Conservation (phyloP, 2,797 vertebrate genomes). For the Dromococcyx pavoninus region DNA sequence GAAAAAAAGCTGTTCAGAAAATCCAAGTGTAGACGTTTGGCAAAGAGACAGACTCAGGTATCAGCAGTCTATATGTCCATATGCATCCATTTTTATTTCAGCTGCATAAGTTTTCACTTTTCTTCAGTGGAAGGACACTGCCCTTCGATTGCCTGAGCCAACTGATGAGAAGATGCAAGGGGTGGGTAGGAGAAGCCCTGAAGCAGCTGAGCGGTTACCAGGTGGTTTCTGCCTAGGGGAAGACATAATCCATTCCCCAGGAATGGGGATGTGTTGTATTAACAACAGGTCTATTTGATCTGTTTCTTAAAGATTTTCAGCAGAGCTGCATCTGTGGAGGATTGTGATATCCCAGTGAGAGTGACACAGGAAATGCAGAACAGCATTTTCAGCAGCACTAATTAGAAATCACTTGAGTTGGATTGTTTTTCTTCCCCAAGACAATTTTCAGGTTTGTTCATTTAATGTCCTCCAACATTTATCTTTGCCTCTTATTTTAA, state of each 20-base stretch:
- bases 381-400: neutral
- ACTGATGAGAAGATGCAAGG: neutral
- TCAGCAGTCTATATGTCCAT: rapidly evolving
- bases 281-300: neutral
- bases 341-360: neutral
- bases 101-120: neutral
- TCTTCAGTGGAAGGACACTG: neutral
- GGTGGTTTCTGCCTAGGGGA: neutral
- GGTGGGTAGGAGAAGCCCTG: neutral
- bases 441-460: neutral
- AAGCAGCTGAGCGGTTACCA: neutral
- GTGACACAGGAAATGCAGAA: neutral
- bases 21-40: neutral
- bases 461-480: neutral
- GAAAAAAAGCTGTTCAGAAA: neutral
- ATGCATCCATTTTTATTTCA: neutral
- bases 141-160: neutral
- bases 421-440: neutral
- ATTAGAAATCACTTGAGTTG: neutral
- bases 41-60: neutral
- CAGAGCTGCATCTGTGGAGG: neutral
- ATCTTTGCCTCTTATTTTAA: neutral
- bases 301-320: neutral
- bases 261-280: neutral
- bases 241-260: neutral